Base-by-base conservation (phyloP, 2,113 vertebrate genomes). In the Nansenia antarctica region DNA sequence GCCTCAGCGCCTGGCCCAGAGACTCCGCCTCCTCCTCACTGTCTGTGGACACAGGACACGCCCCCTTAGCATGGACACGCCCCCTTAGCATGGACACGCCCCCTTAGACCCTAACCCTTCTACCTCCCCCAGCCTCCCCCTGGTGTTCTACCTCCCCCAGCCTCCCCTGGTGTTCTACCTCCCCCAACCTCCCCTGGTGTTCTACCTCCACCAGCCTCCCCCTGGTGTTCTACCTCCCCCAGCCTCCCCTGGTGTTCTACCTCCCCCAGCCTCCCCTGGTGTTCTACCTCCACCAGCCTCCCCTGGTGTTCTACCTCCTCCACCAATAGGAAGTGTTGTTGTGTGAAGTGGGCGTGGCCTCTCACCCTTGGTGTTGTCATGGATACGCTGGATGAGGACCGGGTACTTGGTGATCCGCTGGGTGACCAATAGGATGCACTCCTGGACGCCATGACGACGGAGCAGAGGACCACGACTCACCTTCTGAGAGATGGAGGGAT, bases 321-420 rank as follows among this genome's bases (percentile, higher is more conserved):
- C 45, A 49, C n/a, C 45, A 22, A 49, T 42, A 42, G n/a, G n/a
- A n/a, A n/a, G n/a, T 42, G 2, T 42, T 42, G 11, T 7, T n/a
- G n/a, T 49, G 6, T 49, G 20, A 20, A 49, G 45, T 49, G n/a
- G 14, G 18, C n/a, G 14, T 22, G n/a, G 9, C 45, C 12, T 1
- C 26, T 76, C 53, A 96, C 96, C 95, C 4, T 92, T 94, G 72
- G 94, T 95, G 72, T 97, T 94, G 64, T 95, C 94, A 67, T 95
- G 88, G 80, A 98, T 96, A 22, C 95, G 92, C 77, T 91, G 92
- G 26, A 98, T 83, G 29, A 98, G 95, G 54, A 96, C 95, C 0
- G 95, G 96, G 78, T 98, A 98, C 83, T 98, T 97, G 70, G 95
- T 98, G 86, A 98, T 96, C 37, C 96, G 90, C 80, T 98, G 96